phyloP scores from a whole-genome alignment of 2,797 vertebrate genomes.

The Silurus lanzhouensis region DNA sequence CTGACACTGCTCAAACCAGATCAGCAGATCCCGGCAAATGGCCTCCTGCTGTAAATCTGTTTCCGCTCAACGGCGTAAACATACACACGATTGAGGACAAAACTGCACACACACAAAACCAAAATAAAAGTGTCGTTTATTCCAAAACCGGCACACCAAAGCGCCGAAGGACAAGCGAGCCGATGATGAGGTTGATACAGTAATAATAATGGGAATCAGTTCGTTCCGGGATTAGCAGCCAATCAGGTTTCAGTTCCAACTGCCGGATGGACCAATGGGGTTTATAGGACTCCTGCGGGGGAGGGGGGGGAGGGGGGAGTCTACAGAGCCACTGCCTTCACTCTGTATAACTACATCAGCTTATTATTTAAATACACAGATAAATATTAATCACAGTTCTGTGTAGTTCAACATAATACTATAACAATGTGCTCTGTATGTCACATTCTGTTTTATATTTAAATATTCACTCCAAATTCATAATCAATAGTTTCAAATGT shows the following conservation, averaged over 20 bases:
- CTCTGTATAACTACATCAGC: not conserved
- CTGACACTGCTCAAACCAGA: not conserved
- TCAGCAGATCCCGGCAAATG: not conserved
- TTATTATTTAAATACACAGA: too few relatives aligned
- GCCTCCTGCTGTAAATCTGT: not conserved
- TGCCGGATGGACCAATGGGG: slow-evolving; percentile 6
- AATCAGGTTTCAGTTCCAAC: not conserved
- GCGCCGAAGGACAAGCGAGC: slow-evolving; percentile 39
- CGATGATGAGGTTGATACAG: not conserved
- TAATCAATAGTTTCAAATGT: not conserved
- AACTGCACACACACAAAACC: not conserved
- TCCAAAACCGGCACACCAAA: slow-evolving; percentile 53
- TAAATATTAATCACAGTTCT: too few relatives aligned
- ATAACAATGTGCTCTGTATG: too few relatives aligned
- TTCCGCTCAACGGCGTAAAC: not conserved
- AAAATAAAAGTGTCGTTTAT: slow-evolving; percentile 8
- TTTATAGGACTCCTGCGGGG: not conserved
- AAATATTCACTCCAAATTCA: not conserved
- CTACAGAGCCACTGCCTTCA: slow-evolving; percentile 10
- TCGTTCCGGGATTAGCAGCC: slow-evolving; percentile 42
- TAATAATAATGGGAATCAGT: too few relatives aligned
- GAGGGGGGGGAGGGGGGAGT: slow-evolving; percentile 5
- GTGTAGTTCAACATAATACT: not conserved
- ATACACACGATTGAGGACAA: not conserved
- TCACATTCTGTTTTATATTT: not conserved